phyloP scores from a whole-genome alignment of 1,140 invertebrate species.

The Cheumatopsyche charites region DNA sequence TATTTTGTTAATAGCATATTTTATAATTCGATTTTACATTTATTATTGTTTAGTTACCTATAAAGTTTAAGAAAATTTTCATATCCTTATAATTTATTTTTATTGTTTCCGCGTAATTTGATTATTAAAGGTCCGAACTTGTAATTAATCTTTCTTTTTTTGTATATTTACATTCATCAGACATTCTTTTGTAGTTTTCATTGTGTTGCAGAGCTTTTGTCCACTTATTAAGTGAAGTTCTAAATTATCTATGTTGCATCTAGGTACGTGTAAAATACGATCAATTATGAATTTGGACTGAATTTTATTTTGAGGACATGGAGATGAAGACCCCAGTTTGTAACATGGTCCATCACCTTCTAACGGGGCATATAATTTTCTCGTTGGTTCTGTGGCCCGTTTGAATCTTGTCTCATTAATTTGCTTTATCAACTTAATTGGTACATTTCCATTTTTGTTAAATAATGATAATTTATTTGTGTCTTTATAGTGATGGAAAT shows the following conservation, averaged over 20 bases:
- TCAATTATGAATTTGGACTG: conserved; percentile 22
- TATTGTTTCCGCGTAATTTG: no score
- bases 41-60: no score
- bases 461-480: background rate
- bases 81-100: no score
- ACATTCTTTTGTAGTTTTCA: no score
- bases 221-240: conserved; percentile 12
- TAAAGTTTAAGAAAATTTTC: no score
- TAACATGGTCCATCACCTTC: conserved; percentile 21
- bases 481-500: background rate
- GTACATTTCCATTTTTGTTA: background rate
- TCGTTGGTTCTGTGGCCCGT: background rate
- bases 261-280: background rate
- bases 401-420: no score
- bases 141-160: no score
- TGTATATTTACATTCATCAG: no score
- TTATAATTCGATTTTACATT: no score
- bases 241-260: conserved; percentile 8
- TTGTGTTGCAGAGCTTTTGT: no score
- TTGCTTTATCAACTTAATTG: background rate
- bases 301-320: background rate
- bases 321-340: background rate
- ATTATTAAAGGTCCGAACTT: no score
- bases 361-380: conserved; percentile 22
- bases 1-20: no score